These are phyloP conservation scores for Parelbella ahira DNA, from an alignment of 2,888 invertebrate species.

Conservation along the genomic window DNA sequence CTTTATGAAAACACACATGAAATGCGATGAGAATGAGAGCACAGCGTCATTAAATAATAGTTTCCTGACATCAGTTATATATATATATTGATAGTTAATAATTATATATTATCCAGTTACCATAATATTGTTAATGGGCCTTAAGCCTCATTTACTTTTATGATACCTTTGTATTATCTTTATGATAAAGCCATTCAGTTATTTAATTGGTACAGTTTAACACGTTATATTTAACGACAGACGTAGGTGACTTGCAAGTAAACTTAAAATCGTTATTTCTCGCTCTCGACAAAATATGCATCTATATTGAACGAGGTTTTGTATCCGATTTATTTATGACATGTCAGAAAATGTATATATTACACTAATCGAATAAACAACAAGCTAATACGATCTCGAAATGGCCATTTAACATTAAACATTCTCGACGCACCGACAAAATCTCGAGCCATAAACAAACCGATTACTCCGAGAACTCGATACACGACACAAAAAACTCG, in stretches of 20 bases:
- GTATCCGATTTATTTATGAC: too few species aligned
- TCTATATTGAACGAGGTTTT: too few species aligned
- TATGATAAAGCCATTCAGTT: too few species aligned
- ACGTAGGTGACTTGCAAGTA: too few species aligned
- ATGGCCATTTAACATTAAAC: conserved; percentile 22
- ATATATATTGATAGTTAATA: conserved; percentile 28
- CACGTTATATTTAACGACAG: too few species aligned
- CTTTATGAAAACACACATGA: conserved; percentile 38
- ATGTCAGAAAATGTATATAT: background rate
- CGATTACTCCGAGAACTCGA: conserved; percentile 38
- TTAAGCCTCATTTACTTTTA: conserved; percentile 7
- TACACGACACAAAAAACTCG: conserved; percentile 37
- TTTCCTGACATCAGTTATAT: conserved; percentile 27
- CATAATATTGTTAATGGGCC: conserved; percentile 8
- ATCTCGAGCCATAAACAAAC: conserved; percentile 36
- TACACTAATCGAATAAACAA: background rate
- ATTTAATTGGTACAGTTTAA: too few species aligned
- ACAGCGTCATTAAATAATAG: conserved; percentile 38
- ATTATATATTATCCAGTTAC: conserved; percentile 20
- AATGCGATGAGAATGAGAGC: conserved; percentile 36
- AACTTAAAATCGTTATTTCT: too few species aligned
- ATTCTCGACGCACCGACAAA: conserved; percentile 27
- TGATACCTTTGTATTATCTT: too few species aligned
- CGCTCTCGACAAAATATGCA: too few species aligned
- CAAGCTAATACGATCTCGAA: conserved; percentile 13